Evolutionary conservation across 2,888 invertebrate species (phyloP).

Genomic region (Apoderus coryli): DNA sequence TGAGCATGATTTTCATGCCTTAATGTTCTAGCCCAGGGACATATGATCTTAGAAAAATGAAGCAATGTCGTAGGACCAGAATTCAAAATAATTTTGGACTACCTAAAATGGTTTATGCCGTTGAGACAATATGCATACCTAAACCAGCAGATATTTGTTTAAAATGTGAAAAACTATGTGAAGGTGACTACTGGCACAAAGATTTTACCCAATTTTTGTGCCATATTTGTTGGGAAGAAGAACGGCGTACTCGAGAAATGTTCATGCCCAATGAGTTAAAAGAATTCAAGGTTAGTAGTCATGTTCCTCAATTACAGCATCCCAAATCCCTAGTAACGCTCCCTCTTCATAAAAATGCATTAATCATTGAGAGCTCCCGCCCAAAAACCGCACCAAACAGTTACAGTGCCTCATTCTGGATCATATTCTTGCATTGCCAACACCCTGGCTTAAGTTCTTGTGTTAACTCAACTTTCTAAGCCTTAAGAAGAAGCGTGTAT

Average conservation of each 20-base stretch:
- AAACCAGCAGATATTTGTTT: constrained; percentile 30
- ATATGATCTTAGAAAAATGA: constrained; percentile 18
- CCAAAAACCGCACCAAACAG: no score
- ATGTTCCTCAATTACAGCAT: no score
- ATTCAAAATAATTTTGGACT: constrained; percentile 33
- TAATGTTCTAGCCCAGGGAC: constrained; percentile 24
- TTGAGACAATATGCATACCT: constrained; percentile 33
- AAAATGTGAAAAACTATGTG: constrained; percentile 30
- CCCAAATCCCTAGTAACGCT: no score
- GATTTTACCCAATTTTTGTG: constrained; percentile 31
- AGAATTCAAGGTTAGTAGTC: constrained; percentile 24
- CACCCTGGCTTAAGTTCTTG: no score
- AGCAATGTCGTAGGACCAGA: constrained; percentile 24
- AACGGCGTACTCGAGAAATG: constrained; percentile 24
- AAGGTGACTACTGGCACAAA: constrained; percentile 37
- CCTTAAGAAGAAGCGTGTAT: not conserved
- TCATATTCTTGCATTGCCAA: no score
- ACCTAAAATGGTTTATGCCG: constrained; percentile 30
- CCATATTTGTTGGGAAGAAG: constrained; percentile 32
- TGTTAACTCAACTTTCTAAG: not conserved
- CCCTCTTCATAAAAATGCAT: no score
- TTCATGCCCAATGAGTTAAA: constrained; percentile 22
- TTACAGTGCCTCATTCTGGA: no score
- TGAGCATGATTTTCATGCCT: not conserved
- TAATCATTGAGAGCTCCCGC: no score